These are phyloP conservation scores for Odocoileus hemionus DNA, from an alignment of 2,113 vertebrate genomes.

Conservation along the genomic window DNA sequence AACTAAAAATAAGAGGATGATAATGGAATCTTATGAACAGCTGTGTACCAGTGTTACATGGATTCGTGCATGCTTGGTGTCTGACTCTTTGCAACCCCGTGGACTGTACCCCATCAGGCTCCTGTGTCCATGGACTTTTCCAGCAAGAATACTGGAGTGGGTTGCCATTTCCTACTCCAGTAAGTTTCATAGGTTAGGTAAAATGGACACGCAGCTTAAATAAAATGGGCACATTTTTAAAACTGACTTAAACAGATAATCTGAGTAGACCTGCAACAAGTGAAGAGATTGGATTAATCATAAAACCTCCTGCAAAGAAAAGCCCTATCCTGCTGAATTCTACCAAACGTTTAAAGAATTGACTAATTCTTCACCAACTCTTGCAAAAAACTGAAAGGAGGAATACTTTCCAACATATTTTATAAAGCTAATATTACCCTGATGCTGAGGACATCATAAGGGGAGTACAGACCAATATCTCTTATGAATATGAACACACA, in stretches of 20 bases:
- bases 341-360: neutral
- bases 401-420: neutral
- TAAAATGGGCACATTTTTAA: neutral
- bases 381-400: neutral
- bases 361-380: neutral
- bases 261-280: neutral
- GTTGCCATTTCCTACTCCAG: neutral
- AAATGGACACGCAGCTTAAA: neutral
- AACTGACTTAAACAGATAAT: neutral
- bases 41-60: neutral
- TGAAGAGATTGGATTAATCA: neutral
- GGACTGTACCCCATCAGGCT: neutral
- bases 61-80: neutral
- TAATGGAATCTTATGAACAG: neutral
- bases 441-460: neutral
- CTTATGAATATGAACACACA: neutral
- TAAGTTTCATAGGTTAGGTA: neutral
- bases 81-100: neutral
- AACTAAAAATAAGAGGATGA: neutral
- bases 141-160: neutral
- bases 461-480: neutral
- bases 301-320: neutral
- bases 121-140: neutral
- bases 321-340: neutral
- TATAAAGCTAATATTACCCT: neutral